These are phyloP conservation scores for Setipinna tenuifilis DNA, from an alignment of 2,797 vertebrate species.

Conservation along the genomic window DNA sequence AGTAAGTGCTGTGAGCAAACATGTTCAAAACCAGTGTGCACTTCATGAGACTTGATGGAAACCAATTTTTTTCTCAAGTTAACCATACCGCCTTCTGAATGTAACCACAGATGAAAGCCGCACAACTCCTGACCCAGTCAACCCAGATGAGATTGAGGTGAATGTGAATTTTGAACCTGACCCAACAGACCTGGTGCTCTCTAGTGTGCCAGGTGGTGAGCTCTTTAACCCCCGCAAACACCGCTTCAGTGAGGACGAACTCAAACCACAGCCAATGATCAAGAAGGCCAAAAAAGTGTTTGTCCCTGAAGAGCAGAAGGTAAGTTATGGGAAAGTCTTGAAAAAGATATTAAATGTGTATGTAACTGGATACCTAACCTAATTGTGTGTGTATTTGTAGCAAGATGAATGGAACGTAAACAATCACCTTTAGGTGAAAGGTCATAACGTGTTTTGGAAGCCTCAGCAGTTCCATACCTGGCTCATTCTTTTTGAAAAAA, in stretches of 20 bases:
- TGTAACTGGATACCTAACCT: no score
- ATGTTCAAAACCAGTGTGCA: no score
- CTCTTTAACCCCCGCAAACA: constrained; percentile 96
- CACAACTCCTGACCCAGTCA: constrained; percentile 78
- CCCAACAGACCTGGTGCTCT: constrained; percentile 92
- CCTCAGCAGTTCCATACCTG: background rate
- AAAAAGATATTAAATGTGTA: no score
- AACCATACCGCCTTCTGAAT: constrained; percentile 66
- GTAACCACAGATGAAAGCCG: constrained; percentile 74
- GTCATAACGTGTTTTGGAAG: background rate
- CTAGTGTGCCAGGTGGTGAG: constrained; percentile 92
- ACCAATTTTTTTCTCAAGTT: background rate
- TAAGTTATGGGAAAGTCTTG: constrained; percentile 56
- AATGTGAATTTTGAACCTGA: constrained; percentile 92
- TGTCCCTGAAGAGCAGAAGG: constrained; percentile 93
- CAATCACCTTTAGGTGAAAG: no score
- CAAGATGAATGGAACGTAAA: no score
- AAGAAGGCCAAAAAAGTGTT: constrained; percentile 98
- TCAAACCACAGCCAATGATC: constrained; percentile 98
- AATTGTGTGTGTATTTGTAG: no score
- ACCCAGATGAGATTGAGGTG: constrained; percentile 86
- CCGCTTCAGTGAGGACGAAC: constrained; percentile 92
- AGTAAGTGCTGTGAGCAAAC: no score
- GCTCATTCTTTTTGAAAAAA: background rate
- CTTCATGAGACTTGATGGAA: no score